Conservation (phyloP, 2,797 vertebrate species). For the Ispidina lecontei region DNA sequence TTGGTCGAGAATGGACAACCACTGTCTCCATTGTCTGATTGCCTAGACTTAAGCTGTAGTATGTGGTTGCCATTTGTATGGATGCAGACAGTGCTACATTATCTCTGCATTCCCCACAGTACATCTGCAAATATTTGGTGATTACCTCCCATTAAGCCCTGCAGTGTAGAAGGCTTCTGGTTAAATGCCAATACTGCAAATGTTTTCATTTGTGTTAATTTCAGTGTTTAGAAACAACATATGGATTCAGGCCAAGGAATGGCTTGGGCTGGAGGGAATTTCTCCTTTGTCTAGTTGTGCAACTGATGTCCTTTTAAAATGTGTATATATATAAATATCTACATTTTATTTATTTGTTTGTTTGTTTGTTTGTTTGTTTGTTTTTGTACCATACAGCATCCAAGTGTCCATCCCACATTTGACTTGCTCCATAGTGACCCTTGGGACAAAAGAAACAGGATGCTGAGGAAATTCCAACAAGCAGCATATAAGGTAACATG, state of each 20-base stretch:
- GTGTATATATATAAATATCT: no score
- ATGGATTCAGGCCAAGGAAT: neutral
- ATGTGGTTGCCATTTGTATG: neutral
- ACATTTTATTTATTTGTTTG: no score
- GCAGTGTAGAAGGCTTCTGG: neutral
- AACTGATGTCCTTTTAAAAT: neutral
- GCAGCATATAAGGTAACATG: conserved; percentile 86
- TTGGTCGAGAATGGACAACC: neutral
- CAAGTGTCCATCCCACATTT: conserved; percentile 76
- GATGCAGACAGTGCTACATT: neutral
- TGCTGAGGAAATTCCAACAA: conserved; percentile 86
- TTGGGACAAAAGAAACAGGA: conserved; percentile 80
- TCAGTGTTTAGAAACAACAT: neutral
- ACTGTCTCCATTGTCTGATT: neutral
- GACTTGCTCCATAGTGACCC: conserved; percentile 77
- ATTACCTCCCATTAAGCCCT: neutral
- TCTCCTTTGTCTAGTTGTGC: neutral
- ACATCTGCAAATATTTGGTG: neutral
- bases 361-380: no score
- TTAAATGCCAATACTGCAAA: neutral
- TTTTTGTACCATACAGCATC: neutral
- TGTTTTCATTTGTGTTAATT: neutral
- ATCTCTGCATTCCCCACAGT: neutral
- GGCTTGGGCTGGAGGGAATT: neutral
- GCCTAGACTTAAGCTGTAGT: neutral